Conservation (phyloP, 2,113 vertebrate species). For the Dendrocopos noguchii region DNA sequence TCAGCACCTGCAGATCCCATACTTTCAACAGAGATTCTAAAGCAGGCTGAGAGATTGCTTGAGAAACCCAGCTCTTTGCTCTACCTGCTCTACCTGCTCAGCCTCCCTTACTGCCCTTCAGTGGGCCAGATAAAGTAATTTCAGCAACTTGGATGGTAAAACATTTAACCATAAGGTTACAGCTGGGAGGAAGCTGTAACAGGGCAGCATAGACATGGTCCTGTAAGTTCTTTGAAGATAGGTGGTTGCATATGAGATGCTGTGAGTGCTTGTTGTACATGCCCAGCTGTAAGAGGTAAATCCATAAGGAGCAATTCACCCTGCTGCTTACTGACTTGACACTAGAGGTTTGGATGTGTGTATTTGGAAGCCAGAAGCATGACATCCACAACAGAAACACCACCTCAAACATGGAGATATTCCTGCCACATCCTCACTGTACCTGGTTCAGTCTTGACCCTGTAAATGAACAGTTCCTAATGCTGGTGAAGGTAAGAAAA, state of each 20-base stretch:
- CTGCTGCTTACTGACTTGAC: neutral
- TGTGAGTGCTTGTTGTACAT: neutral
- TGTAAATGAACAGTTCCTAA: neutral
- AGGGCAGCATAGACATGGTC: neutral
- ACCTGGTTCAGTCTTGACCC: neutral
- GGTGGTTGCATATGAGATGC: neutral
- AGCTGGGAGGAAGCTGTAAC: neutral
- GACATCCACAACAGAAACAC: neutral
- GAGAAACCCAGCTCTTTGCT: constrained; percentile 14
- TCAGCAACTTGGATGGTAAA: neutral
- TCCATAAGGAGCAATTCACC: neutral
- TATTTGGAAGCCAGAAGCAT: neutral
- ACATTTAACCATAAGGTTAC: neutral
- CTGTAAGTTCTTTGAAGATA: neutral
- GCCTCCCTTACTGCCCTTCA: neutral
- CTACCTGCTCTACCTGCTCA: constrained; percentile 41
- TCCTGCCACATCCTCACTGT: neutral
- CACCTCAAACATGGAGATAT: neutral
- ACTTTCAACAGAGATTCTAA: neutral
- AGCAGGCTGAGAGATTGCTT: neutral
- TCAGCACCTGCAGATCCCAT: neutral
- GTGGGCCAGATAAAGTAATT: neutral
- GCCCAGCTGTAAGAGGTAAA: neutral
- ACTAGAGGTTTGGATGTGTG: neutral
- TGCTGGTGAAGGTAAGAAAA: neutral